Evolutionary conservation across 2,113 vertebrate species (phyloP).

Genomic region (Notothenia rossii): DNA sequence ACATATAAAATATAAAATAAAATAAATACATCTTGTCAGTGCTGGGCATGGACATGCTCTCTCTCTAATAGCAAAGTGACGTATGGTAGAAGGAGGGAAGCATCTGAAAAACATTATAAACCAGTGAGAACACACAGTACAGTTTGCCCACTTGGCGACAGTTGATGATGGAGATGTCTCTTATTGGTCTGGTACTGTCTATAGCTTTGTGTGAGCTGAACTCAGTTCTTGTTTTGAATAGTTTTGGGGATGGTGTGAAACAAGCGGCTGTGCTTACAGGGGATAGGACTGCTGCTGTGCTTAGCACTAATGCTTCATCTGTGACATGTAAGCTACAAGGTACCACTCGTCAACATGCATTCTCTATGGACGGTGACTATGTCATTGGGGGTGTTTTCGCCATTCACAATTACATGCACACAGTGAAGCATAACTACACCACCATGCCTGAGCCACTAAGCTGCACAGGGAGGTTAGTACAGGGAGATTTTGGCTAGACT

Average conservation of each 20-base stretch:
- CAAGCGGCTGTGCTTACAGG: background rate
- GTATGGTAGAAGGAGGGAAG: slow-evolving; percentile 2
- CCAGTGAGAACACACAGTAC: background rate
- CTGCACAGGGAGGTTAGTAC: too few species aligned
- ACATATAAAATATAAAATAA: too few species aligned
- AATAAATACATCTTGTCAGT: too few species aligned
- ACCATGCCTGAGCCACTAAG: too few species aligned
- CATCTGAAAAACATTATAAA: slow-evolving; percentile 44
- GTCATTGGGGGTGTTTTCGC: slow-evolving; percentile 1
- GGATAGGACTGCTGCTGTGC: background rate
- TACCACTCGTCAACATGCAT: slow-evolving; percentile 43
- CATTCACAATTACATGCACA: too few species aligned
- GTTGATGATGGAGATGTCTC: slow-evolving; percentile 21
- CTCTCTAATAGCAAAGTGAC: background rate
- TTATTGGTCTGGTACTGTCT: slow-evolving; percentile 13
- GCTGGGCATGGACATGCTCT: too few species aligned
- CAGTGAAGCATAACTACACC: too few species aligned
- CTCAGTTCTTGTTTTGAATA: slow-evolving; percentile 1
- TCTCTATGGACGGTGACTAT: slow-evolving; percentile 75
- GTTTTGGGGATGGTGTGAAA: slow-evolving; percentile 9
- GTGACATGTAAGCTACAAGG: slow-evolving; percentile 66
- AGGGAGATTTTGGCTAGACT: too few species aligned
- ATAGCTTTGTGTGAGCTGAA: slow-evolving; percentile 23
- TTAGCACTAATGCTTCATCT: slow-evolving; percentile 11
- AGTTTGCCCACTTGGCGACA: slow-evolving; percentile 10